These are phyloP conservation scores for Archegozetes longisetosus DNA, from an alignment of 1,140 invertebrate species.

Conservation along the genomic window DNA sequence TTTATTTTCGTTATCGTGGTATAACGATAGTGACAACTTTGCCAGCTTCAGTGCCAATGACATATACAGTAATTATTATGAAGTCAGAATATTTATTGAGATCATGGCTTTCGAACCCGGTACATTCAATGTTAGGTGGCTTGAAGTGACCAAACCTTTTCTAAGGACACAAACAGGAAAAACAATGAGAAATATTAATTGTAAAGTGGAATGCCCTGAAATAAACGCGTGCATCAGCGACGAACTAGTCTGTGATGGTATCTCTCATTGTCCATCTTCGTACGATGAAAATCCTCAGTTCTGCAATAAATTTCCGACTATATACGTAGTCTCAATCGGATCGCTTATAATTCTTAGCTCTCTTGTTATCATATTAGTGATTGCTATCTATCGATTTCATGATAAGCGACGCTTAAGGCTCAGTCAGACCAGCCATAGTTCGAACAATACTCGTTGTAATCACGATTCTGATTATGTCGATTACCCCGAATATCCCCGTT, in stretches of 20 bases:
- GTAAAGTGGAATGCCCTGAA: constrained; percentile 61
- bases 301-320: constrained; percentile 25
- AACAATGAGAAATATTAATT: constrained; percentile 38
- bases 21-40: neutral
- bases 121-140: constrained; percentile 58
- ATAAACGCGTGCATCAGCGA: constrained; percentile 70
- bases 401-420: neutral
- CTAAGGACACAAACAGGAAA: constrained; percentile 27
- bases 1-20: neutral
- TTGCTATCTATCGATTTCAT: neutral
- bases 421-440: neutral
- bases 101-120: constrained; percentile 53
- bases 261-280: constrained; percentile 64
- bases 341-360: neutral
- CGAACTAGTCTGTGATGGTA: constrained; percentile 73
- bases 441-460: neutral
- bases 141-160: constrained; percentile 48
- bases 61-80: constrained; percentile 19
- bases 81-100: constrained; percentile 48
- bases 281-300: constrained; percentile 59
- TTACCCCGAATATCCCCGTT: neutral
- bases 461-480: neutral
- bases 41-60: neutral
- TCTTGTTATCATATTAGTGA: neutral
- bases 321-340: constrained; percentile 15